Conservation (phyloP, 2,888 invertebrate genomes). For the Stenchaetothrips biformis region DNA sequence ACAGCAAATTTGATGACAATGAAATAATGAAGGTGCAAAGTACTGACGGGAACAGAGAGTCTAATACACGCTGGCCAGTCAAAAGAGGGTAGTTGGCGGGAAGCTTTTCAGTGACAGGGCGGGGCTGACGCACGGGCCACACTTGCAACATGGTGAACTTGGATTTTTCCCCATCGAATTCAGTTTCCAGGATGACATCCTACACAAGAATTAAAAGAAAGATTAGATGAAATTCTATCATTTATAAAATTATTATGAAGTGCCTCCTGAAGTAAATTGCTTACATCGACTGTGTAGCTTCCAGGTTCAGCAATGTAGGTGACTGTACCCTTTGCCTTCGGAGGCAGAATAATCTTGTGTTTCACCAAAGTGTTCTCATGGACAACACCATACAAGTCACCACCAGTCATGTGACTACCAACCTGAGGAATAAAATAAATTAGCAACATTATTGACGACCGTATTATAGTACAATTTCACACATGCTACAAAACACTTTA, state of each 20-base stretch:
- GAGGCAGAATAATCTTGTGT: constrained; percentile 93
- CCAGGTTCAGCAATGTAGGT: constrained; percentile 91
- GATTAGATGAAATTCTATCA: neutral
- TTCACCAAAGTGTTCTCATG: constrained; percentile 97
- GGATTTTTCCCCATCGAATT: constrained; percentile 93
- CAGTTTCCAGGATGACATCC: constrained; percentile 96
- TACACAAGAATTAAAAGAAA: constrained; percentile 43
- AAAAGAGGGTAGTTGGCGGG: constrained; percentile 97
- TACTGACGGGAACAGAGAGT: constrained; percentile 93
- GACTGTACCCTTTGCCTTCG: constrained; percentile 92
- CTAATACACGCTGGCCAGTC: constrained; percentile 96
- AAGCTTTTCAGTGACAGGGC: constrained; percentile 95
- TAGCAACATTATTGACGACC: constrained; percentile 21
- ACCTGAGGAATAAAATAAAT: constrained; percentile 50
- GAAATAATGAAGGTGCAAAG: constrained; percentile 32
- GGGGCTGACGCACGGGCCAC: constrained; percentile 98
- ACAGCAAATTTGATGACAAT: neutral
- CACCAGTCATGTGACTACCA: constrained; percentile 98
- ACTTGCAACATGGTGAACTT: constrained; percentile 97
- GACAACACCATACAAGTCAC: constrained; percentile 93
- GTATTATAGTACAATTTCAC: no score
- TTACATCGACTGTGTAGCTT: constrained; percentile 86
- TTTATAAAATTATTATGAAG: neutral
- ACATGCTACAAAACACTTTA: constrained; percentile 41
- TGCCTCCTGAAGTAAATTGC: constrained; percentile 42